Evolutionary conservation across 2,888 invertebrate species (phyloP), one percentile per base, ranked within the genome.

Genomic region (Pterostichus niger): DNA sequence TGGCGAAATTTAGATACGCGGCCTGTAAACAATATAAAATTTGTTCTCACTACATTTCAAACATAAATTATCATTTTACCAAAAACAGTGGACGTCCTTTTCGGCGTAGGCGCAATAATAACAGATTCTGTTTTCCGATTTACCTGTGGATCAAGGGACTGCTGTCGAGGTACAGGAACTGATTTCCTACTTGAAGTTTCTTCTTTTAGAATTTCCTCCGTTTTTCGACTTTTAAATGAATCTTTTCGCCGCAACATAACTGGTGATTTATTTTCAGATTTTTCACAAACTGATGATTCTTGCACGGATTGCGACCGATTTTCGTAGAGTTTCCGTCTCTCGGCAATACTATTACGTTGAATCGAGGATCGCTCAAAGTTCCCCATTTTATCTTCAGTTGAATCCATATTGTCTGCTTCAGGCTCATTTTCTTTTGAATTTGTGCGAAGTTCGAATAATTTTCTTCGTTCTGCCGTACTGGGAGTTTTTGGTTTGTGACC

Each of bases 1-100:
- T 98, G 98, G 0, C 98, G 94, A 90, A 97, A 98, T 89, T 98
- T 98, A 0, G 98, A 97, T 49, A 96, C 97, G 87, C 95, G 94
- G 75, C 94, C 95, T 94, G 86, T 33, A 87, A 86, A 7, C 6
- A 5, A 40, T 40, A 40, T 84, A 85, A 77, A 71, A 9, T 75
- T 52, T 24, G 24, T 46, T 64, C 82, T 13, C 33, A 68, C 54
- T n/a, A 35, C 59, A 84, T 59, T 80, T 61, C 71, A 59, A 75
- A 83, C 73, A 73, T 61, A 44, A 52, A 33, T 35, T 40, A n/a
- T 13, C 80, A 40, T 40, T 40, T 90, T 88, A 94, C 96, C 96
- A 88, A 96, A 96, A 0, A 96, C 96, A 10, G 96, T 96, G 0
- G 96, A 96, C 0, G 96, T 96, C 86, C 96, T 91, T 87, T 96